phyloP scores from a whole-genome alignment of 2,888 invertebrate genomes.

The Proisotoma minuta region DNA sequence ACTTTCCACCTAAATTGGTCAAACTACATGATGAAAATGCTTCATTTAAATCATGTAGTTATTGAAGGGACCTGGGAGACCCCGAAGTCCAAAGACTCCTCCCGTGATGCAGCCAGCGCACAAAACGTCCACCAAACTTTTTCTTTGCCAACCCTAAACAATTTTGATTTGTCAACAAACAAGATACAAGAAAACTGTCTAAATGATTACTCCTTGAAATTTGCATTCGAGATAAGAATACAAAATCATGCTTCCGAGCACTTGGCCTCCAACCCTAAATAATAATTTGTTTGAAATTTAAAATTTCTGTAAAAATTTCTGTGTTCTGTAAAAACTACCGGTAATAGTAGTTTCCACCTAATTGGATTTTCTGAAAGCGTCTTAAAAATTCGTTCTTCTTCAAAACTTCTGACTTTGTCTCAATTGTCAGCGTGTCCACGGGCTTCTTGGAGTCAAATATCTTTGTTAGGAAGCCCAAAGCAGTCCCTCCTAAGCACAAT shows the following conservation, averaged over 20 bases:
- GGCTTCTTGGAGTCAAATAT: background rate
- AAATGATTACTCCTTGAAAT: conserved; percentile 18
- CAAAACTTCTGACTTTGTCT: conserved; percentile 1
- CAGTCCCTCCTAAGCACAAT: background rate
- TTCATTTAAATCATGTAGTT: background rate
- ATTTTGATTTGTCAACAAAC: background rate
- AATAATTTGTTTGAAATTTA: no score
- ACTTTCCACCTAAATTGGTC: conserved; percentile 19
- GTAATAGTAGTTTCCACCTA: conserved; percentile 6
- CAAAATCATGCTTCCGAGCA: conserved; percentile 8
- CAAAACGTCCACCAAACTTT: conserved; percentile 19
- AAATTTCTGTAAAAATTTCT: no score
- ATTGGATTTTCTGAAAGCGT: background rate
- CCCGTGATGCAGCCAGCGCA: conserved; percentile 26
- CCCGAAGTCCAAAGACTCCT: conserved; percentile 24
- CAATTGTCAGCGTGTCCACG: conserved; percentile 7
- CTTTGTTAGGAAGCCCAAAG: conserved; percentile 3
- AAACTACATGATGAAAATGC: background rate
- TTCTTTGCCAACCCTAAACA: conserved; percentile 20
- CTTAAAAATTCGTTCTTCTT: background rate
- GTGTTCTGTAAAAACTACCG: no score
- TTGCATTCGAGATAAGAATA: conserved; percentile 24
- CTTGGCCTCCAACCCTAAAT: conserved; percentile 23
- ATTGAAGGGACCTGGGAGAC: conserved; percentile 20
- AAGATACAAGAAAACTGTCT: background rate